These are phyloP conservation scores for Marmota flaviventris DNA, from an alignment of 2,113 vertebrate genomes.

Conservation along the genomic window DNA sequence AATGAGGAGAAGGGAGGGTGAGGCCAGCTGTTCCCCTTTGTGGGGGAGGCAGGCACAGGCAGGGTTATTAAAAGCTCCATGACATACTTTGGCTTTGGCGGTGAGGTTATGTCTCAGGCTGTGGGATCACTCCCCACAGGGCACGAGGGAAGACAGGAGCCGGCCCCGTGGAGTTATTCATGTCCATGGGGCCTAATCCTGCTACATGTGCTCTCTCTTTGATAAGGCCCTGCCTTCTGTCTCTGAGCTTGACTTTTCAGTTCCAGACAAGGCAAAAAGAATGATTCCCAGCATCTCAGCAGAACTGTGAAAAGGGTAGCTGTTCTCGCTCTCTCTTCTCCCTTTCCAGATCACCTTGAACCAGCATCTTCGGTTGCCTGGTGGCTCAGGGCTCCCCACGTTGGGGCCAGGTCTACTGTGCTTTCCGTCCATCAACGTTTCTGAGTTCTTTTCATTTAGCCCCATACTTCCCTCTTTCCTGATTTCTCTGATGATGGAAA, in stretches of 20 bases:
- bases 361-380: too few relatives aligned
- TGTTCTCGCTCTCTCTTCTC: neutral
- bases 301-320: neutral
- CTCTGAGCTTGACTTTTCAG: slow-evolving; percentile 53
- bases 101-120: slow-evolving; percentile 84
- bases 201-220: slow-evolving; percentile 73
- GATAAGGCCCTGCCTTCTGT: slow-evolving; percentile 70
- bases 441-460: neutral
- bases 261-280: slow-evolving; percentile 46
- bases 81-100: slow-evolving; percentile 81
- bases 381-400: neutral
- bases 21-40: slow-evolving; percentile 81
- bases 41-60: slow-evolving; percentile 77
- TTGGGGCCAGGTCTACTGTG: neutral
- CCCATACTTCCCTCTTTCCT: neutral
- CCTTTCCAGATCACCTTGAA: neutral
- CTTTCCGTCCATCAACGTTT: neutral
- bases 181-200: slow-evolving; percentile 74
- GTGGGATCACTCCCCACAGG: slow-evolving; percentile 63
- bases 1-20: slow-evolving; percentile 76
- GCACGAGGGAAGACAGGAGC: slow-evolving; percentile 47
- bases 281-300: neutral
- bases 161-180: slow-evolving; percentile 73
- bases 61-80: slow-evolving; percentile 84
- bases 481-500: neutral